phyloP scores from a whole-genome alignment of 2,888 invertebrate species.

The Campoplex capitator region DNA sequence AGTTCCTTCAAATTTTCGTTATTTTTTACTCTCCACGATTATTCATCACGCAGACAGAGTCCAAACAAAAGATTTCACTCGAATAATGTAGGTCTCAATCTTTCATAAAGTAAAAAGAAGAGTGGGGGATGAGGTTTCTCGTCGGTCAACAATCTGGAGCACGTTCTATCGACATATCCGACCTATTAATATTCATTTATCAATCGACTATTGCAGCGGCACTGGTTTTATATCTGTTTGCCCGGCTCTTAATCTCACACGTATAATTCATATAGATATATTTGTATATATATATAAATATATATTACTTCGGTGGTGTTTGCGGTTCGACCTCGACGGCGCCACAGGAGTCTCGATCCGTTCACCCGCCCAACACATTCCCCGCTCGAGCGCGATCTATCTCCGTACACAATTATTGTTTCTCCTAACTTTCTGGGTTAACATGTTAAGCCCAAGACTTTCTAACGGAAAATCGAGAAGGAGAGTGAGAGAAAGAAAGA shows the following conservation, averaged over 20 bases:
- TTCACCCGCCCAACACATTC: constrained; percentile 67
- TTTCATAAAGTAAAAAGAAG: neutral
- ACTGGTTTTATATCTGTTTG: constrained; percentile 15
- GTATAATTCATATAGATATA: neutral
- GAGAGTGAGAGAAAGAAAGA: neutral
- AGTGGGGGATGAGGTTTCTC: neutral
- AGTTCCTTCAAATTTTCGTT: neutral
- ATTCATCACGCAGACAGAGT: neutral
- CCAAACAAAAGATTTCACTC: neutral
- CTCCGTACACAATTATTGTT: constrained; percentile 33
- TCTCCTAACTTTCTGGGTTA: constrained; percentile 4
- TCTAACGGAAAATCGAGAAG: neutral
- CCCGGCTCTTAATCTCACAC: constrained; percentile 22
- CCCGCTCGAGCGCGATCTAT: constrained; percentile 54
- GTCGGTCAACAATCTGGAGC: constrained; percentile 31
- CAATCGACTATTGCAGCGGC: constrained; percentile 65
- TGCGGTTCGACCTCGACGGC: constrained; percentile 67
- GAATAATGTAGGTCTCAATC: neutral
- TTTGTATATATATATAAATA: neutral
- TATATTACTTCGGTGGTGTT: constrained; percentile 41
- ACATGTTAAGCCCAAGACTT: constrained; percentile 6
- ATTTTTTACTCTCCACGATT: neutral
- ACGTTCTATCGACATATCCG: constrained; percentile 14
- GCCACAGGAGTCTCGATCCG: constrained; percentile 69
- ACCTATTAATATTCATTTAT: constrained; percentile 70